phyloP scores from a whole-genome alignment of 2,888 invertebrate species.

The Silvanus unidentatus region DNA sequence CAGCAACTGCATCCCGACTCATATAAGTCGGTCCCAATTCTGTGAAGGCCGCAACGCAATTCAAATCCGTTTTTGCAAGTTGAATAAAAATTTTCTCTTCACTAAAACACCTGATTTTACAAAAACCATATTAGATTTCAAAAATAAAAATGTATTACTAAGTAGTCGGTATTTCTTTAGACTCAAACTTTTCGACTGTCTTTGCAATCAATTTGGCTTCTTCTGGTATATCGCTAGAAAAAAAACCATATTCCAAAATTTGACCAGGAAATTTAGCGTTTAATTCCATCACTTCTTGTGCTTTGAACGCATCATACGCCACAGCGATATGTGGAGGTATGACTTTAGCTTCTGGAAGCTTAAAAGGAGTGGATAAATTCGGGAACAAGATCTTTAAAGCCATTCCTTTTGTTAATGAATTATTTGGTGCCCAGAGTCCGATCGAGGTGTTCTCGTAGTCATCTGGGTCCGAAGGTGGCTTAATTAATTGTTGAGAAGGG shows the following conservation, averaged over 20 bases:
- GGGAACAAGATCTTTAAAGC: constrained; percentile 45
- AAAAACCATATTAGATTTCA: too few relatives aligned
- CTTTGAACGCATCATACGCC: constrained; percentile 64
- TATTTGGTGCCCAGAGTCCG: constrained; percentile 47
- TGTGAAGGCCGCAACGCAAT: constrained; percentile 58
- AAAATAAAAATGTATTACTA: constrained; percentile 40
- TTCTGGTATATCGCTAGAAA: constrained; percentile 55
- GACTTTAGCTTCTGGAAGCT: constrained; percentile 54
- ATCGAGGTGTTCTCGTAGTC: constrained; percentile 23
- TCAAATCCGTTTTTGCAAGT: constrained; percentile 57
- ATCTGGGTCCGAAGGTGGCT: constrained; percentile 10
- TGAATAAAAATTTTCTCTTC: constrained; percentile 65
- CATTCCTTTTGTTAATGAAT: constrained; percentile 39
- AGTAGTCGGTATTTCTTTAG: constrained; percentile 50
- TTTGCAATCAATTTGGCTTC: constrained; percentile 60
- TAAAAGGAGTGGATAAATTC: constrained; percentile 49
- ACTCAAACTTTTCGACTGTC: constrained; percentile 56
- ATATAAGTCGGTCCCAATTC: constrained; percentile 63
- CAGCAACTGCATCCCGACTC: constrained; percentile 59
- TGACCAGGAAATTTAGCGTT: constrained; percentile 49
- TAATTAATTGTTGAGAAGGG: constrained; percentile 25
- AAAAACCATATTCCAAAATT: constrained; percentile 64
- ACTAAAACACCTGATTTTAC: constrained; percentile 44
- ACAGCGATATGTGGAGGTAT: constrained; percentile 62
- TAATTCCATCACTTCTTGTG: constrained; percentile 55